Conservation (phyloP, 23 tunicate species). For the Botrylloides violaceus region DNA sequence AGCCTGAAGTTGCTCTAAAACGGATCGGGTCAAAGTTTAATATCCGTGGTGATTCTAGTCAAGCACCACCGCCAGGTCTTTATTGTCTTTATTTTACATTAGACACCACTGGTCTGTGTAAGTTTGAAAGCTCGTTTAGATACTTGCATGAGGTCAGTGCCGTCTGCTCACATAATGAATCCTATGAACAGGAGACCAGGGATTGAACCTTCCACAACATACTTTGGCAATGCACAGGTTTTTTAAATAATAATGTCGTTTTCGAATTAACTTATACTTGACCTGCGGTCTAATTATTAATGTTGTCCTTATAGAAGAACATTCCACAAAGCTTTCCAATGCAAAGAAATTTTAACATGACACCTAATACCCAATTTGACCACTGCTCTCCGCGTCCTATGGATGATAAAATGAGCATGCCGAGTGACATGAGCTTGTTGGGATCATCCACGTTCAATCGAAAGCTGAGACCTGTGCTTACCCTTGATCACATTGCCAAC, state of each 20-base stretch:
- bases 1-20: slow-evolving; percentile 22
- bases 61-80: background rate
- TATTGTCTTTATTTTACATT: too few relatives aligned
- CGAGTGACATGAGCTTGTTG: background rate
- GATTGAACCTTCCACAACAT: background rate
- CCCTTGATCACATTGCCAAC: slow-evolving; percentile 72
- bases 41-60: background rate
- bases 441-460: background rate
- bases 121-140: too few relatives aligned
- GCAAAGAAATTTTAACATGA: background rate
- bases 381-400: slow-evolving; percentile 2
- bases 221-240: background rate
- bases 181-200: background rate
- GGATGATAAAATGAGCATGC: slow-evolving; percentile 3
- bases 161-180: background rate
- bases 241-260: background rate
- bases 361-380: slow-evolving; percentile 7
- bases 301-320: background rate
- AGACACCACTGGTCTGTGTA: too few relatives aligned
- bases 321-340: background rate
- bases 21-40: background rate
- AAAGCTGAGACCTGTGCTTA: slow-evolving; percentile 56
- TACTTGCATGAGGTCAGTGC: background rate
- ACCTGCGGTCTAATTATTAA: background rate
- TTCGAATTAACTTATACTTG: too few relatives aligned